Conservation (phyloP, 2,113 vertebrate species). For the Strix aluco region DNA sequence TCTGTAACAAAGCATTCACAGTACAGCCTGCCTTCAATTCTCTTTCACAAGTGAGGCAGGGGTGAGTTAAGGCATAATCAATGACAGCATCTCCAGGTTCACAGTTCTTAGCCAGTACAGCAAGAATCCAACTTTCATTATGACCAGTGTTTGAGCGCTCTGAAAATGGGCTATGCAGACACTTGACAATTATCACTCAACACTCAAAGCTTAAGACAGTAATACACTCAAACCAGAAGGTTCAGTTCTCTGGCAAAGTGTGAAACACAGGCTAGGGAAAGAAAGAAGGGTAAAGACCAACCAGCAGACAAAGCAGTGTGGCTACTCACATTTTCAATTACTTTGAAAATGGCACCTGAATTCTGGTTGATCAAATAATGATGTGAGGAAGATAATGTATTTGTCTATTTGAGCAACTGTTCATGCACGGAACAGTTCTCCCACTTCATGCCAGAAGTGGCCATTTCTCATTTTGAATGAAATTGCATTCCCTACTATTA, state of each 20-base stretch:
- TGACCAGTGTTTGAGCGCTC: not conserved
- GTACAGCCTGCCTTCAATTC: not conserved
- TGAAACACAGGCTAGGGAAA: not conserved
- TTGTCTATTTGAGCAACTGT: not conserved
- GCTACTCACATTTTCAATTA: not conserved
- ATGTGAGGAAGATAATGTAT: not conserved
- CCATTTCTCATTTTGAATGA: not conserved
- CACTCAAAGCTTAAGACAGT: not conserved
- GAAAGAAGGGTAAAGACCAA: not conserved
- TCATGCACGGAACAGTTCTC: not conserved
- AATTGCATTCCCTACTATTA: not conserved
- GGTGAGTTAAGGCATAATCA: not conserved
- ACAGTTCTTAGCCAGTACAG: not conserved
- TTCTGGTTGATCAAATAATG: not conserved
- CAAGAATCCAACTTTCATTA: not conserved
- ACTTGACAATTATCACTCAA: not conserved
- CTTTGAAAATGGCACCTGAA: not conserved
- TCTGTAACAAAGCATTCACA: not conserved
- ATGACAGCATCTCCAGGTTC: not conserved
- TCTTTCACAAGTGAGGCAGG: not conserved
- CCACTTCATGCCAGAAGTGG: not conserved
- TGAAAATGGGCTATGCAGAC: not conserved
- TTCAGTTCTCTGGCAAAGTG: not conserved
- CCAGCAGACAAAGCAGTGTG: not conserved
- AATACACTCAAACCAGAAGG: not conserved